phyloP scores from a whole-genome alignment of 2,888 invertebrate genomes.

The Andrena camellia region DNA sequence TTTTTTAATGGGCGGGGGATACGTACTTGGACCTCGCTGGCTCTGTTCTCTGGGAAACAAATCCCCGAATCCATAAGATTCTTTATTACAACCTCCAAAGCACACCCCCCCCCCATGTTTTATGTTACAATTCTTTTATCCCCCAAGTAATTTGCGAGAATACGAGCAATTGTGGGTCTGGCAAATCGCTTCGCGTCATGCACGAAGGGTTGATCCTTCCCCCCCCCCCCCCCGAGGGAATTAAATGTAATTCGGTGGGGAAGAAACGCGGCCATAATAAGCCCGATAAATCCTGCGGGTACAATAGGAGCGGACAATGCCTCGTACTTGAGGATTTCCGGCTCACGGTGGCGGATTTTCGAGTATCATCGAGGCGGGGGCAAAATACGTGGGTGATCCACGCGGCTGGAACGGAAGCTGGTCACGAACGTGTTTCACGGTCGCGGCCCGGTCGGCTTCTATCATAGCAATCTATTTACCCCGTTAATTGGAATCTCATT shows the following conservation, averaged over 20 bases:
- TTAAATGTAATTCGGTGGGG: slow-evolving; percentile 19
- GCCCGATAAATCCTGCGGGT: slow-evolving; percentile 10
- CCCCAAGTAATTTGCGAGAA: not conserved
- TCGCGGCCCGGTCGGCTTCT: slow-evolving; percentile 33
- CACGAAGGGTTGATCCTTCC: slow-evolving; percentile 2
- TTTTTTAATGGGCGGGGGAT: slow-evolving; percentile 53
- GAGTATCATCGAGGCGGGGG: not conserved
- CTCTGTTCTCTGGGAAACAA: slow-evolving; percentile 16
- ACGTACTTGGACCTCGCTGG: slow-evolving; percentile 17
- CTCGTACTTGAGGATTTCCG: slow-evolving; percentile 21
- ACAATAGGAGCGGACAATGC: slow-evolving; percentile 16
- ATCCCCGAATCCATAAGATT: slow-evolving; percentile 44
- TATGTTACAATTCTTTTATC: not conserved
- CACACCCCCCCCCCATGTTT: slow-evolving; percentile 3
- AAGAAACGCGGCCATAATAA: slow-evolving; percentile 14
- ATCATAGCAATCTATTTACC: slow-evolving; percentile 65
- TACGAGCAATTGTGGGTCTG: too few species aligned
- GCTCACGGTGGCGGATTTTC: slow-evolving; percentile 10
- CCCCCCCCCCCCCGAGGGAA: not conserved
- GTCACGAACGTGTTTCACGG: slow-evolving; percentile 18
- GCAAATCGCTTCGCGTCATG: not conserved
- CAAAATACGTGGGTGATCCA: slow-evolving; percentile 1
- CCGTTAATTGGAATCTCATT: slow-evolving; percentile 71
- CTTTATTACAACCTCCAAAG: slow-evolving; percentile 27
- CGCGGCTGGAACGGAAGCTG: slow-evolving; percentile 13